Conservation (phyloP, 2,888 invertebrate genomes). For the Xestia xanthographa region DNA sequence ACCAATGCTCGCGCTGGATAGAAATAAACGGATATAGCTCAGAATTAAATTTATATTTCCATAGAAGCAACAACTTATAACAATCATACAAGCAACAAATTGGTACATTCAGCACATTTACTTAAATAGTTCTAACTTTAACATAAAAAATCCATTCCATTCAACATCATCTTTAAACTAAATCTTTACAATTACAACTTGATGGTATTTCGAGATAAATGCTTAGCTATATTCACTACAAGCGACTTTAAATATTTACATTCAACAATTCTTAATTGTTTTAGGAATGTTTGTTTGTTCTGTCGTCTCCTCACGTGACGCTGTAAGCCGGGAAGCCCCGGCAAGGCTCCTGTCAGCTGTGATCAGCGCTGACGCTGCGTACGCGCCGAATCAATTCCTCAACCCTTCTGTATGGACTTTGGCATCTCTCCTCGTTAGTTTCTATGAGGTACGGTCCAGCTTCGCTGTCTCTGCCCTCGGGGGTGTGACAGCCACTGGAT, state of each 20-base stretch:
- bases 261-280: slow-evolving; percentile 27
- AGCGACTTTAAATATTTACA: slow-evolving; percentile 49
- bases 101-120: slow-evolving; percentile 50
- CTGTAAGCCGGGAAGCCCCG: slow-evolving; percentile 84
- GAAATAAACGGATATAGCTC: slow-evolving; percentile 17
- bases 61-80: slow-evolving; percentile 58
- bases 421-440: slow-evolving; percentile 79
- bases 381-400: slow-evolving; percentile 86
- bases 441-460: slow-evolving; percentile 85
- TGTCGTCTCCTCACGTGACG: slow-evolving; percentile 62
- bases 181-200: slow-evolving; percentile 29
- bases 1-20: background rate
- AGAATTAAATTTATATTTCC: slow-evolving; percentile 50
- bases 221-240: slow-evolving; percentile 38
- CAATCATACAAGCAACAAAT: slow-evolving; percentile 51
- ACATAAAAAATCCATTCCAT: slow-evolving; percentile 17
- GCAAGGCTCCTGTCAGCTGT: slow-evolving; percentile 88
- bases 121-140: slow-evolving; percentile 24
- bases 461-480: slow-evolving; percentile 83
- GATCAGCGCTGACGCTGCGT: slow-evolving; percentile 83
- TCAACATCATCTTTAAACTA: slow-evolving; percentile 22
- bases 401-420: slow-evolving; percentile 86
- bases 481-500: slow-evolving; percentile 83
- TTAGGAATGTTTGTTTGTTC: slow-evolving; percentile 59
- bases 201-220: slow-evolving; percentile 25